A percentile compares a stretch with the other conserved stretches of the same genome.
Conservation (phyloP, 1,140 invertebrate species). For the Vanessa tameamea region DNA sequence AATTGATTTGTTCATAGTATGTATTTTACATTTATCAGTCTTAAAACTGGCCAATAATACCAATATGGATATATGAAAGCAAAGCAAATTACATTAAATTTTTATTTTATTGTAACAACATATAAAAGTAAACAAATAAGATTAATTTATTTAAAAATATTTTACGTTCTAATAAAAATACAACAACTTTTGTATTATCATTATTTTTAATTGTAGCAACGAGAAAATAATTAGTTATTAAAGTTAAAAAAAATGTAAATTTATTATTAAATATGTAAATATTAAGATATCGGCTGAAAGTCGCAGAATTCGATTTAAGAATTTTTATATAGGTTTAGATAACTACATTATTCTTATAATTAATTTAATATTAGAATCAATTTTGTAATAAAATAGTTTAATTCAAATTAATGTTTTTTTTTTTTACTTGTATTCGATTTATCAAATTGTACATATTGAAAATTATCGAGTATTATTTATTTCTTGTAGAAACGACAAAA, state of each 20-base stretch:
- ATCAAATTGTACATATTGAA: background rate
- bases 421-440: background rate
- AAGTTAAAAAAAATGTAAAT: constrained; percentile 1
- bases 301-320: constrained; percentile 21
- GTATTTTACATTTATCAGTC: no score
- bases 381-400: background rate
- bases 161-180: no score
- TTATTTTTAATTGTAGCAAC: background rate
- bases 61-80: no score
- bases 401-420: background rate
- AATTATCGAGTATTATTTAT: background rate
- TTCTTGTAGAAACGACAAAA: background rate
- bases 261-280: constrained; percentile 18
- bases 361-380: constrained; percentile 1
- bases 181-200: background rate
- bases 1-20: no score
- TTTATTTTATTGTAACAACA: no score
- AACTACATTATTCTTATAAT: constrained; percentile 20
- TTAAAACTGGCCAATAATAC: no score
- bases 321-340: constrained; percentile 19
- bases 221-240: constrained; percentile 3
- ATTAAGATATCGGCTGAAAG: constrained; percentile 16
- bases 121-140: no score
- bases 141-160: no score
- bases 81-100: no score